Conservation (phyloP, 2,797 vertebrate genomes). For the Gallinago nigripennis region DNA sequence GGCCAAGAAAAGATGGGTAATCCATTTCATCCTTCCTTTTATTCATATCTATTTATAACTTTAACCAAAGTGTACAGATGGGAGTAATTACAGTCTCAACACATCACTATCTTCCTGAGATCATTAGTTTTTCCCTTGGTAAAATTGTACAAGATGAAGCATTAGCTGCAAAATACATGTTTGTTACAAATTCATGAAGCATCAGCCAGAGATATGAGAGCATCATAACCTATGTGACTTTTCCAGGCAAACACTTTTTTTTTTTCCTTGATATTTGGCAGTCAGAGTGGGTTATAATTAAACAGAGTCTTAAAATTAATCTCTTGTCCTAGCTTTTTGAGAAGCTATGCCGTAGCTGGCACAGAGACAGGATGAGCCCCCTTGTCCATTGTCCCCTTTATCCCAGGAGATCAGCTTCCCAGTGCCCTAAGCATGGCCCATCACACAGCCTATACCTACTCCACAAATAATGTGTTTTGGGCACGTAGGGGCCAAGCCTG, state of each 20-base stretch:
- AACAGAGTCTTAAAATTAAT: neutral
- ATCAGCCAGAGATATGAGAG: neutral
- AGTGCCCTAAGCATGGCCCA: neutral
- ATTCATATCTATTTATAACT: constrained; percentile 25
- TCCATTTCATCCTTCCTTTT: constrained; percentile 7
- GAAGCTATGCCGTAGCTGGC: neutral
- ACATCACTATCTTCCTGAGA: neutral
- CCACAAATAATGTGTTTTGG: neutral
- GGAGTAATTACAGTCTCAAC: constrained; percentile 4
- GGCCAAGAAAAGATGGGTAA: neutral
- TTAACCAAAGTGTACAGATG: neutral
- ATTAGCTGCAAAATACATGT: neutral
- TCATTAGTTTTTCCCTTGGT: neutral
- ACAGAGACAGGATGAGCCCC: neutral
- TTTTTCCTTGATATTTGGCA: neutral
- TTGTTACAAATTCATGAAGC: neutral
- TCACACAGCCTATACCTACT: fast-evolving
- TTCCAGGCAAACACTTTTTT: neutral
- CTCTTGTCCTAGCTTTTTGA: neutral
- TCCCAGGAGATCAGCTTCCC: neutral
- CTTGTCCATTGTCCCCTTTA: neutral
- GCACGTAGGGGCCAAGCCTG: neutral
- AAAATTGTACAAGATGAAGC: neutral
- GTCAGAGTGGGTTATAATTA: neutral
- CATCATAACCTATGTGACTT: neutral